Evolutionary conservation across 2,888 invertebrate genomes (phyloP).

Genomic region (Tetragnatha montana): DNA sequence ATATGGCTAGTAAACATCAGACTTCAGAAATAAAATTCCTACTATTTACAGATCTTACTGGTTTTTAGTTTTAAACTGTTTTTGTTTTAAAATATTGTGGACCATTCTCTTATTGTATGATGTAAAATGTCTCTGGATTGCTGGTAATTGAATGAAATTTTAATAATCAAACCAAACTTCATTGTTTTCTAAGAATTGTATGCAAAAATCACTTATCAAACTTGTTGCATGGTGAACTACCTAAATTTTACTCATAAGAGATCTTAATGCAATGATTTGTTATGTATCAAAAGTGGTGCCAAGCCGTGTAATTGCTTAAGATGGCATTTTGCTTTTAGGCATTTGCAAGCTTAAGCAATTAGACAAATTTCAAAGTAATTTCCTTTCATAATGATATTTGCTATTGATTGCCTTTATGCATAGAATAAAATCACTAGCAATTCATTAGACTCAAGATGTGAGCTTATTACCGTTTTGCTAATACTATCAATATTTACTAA

Average conservation of each 20-base stretch:
- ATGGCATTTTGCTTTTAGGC: conserved; percentile 31
- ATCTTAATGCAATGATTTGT: conserved; percentile 8
- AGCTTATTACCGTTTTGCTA: conserved; percentile 31
- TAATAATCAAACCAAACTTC: not conserved
- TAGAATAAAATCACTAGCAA: not conserved
- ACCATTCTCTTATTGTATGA: too few relatives aligned
- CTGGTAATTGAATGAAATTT: not conserved
- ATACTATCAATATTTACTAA: conserved; percentile 13
- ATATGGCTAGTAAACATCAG: not conserved
- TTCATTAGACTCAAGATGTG: not conserved
- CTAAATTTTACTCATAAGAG: not conserved
- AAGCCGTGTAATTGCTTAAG: conserved; percentile 37
- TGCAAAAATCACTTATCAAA: not conserved
- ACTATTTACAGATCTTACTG: not conserved
- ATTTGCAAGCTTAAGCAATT: conserved; percentile 36
- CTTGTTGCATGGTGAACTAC: conserved; percentile 8
- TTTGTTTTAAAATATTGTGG: too few relatives aligned
- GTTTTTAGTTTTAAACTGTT: not conserved
- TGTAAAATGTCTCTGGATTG: not conserved
- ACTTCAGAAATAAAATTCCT: not conserved
- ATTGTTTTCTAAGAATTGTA: not conserved
- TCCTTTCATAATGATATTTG: not conserved
- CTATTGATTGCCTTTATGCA: not conserved
- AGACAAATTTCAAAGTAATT: conserved; percentile 50
- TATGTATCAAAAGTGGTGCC: conserved; percentile 27